Evolutionary conservation across 2,888 invertebrate species (phyloP).

Genomic region (Molorchus minor): DNA sequence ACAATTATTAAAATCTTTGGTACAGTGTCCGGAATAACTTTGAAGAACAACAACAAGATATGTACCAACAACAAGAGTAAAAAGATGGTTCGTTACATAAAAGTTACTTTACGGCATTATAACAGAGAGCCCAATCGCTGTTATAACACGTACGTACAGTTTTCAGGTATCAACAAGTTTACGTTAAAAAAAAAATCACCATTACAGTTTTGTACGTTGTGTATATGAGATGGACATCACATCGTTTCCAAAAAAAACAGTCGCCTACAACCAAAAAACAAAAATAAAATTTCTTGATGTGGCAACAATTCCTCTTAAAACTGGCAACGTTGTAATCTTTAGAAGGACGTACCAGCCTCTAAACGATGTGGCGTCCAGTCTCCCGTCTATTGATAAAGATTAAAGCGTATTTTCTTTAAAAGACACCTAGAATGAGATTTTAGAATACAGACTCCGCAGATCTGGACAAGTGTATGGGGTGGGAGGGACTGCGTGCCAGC

Average conservation of each 20-base stretch:
- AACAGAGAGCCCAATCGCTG: conserved; percentile 19
- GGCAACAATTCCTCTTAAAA: no score
- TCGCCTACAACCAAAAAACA: no score
- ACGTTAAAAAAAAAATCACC: conserved; percentile 19
- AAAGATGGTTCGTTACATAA: conserved; percentile 2
- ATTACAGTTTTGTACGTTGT: conserved; percentile 19
- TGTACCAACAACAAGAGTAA: conserved; percentile 17
- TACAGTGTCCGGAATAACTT: conserved; percentile 4
- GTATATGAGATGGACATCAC: neutral
- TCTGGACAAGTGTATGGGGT: conserved; percentile 95
- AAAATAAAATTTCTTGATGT: no score
- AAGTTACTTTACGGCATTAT: conserved; percentile 12
- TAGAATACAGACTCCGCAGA: conserved; percentile 93
- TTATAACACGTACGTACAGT: conserved; percentile 11
- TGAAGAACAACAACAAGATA: conserved; percentile 12
- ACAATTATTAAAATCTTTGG: conserved; percentile 8
- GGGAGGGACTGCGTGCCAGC: conserved; percentile 95
- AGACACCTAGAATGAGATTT: conserved; percentile 28
- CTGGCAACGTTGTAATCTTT: no score
- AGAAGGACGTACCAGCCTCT: neutral
- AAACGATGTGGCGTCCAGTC: neutral
- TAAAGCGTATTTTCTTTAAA: conserved; percentile 21
- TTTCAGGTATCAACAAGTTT: conserved; percentile 13
- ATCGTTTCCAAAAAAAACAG: conserved; percentile 8
- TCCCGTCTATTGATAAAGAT: conserved; percentile 11